Evolutionary conservation across 2,797 vertebrate species (phyloP).

Genomic region (Anas capensis): DNA sequence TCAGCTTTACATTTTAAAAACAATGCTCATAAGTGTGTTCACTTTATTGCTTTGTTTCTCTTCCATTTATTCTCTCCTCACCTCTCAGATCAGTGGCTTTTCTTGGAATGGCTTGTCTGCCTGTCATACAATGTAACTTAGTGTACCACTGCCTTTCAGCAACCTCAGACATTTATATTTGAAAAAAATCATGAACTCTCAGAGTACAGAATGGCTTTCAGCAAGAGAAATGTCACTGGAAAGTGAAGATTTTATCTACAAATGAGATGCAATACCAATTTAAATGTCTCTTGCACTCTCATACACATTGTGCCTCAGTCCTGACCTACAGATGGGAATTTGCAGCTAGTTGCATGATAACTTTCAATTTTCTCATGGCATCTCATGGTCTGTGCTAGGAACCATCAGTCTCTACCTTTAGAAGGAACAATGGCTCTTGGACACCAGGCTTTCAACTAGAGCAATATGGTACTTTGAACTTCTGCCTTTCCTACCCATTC

Average conservation of each 20-base stretch:
- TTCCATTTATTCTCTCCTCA: not conserved
- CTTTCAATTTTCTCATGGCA: slow-evolving; percentile 7
- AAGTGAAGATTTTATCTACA: not conserved
- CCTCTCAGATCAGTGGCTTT: not conserved
- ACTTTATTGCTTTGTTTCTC: not conserved
- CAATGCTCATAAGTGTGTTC: not conserved
- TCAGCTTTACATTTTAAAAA: not conserved
- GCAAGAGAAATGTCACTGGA: not conserved
- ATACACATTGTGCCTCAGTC: not conserved
- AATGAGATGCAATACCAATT: not conserved
- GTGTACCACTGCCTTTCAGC: not conserved
- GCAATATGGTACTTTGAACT: not conserved
- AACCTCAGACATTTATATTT: not conserved
- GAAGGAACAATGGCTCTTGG: not conserved
- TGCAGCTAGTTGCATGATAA: not conserved
- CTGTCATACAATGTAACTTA: not conserved
- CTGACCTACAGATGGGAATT: not conserved
- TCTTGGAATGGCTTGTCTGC: not conserved
- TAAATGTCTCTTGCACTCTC: not conserved
- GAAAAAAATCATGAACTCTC: not conserved
- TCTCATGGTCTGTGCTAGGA: not conserved
- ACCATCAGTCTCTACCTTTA: not conserved
- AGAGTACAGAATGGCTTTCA: not conserved
- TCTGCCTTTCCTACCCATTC: not conserved
- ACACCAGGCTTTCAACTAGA: not conserved